Conservation (phyloP, 2,113 vertebrate species). For the Athene noctua region DNA sequence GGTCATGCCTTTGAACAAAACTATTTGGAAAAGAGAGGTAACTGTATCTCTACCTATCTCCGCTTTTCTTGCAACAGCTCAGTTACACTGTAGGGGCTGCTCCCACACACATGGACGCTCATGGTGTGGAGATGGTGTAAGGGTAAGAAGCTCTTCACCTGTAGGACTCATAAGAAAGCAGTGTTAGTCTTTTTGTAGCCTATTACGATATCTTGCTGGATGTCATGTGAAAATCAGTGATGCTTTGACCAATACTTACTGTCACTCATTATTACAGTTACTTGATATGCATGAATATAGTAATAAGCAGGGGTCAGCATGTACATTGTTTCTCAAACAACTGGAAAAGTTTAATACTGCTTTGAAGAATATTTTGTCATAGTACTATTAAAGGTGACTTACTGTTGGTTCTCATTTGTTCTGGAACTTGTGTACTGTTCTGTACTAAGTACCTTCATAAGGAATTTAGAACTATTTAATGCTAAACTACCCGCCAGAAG, state of each 20-base stretch:
- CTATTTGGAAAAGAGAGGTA: background rate
- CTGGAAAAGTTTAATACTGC: background rate
- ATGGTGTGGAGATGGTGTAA: background rate
- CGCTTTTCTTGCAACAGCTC: background rate
- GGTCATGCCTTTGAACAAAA: background rate
- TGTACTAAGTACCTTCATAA: background rate
- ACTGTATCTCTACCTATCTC: background rate
- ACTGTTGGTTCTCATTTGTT: background rate
- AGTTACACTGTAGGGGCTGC: background rate
- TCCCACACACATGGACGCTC: background rate
- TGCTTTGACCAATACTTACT: background rate
- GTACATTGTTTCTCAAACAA: background rate
- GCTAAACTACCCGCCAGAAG: background rate
- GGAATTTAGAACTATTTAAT: background rate
- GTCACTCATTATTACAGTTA: background rate
- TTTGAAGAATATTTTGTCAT: slow-evolving; percentile 28
- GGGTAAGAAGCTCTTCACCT: background rate
- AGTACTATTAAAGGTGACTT: slow-evolving; percentile 18
- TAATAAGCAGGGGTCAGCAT: background rate
- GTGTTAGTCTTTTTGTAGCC: background rate
- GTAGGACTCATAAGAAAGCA: background rate
- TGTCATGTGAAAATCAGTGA: background rate
- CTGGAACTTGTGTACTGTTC: background rate
- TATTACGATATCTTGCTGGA: background rate
- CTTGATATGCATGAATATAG: background rate